Percentiles rank a stretch among this genome's conserved stretches.
phyloP scores from a whole-genome alignment of 2,113 vertebrate genomes.

The Psettodes erumei region DNA sequence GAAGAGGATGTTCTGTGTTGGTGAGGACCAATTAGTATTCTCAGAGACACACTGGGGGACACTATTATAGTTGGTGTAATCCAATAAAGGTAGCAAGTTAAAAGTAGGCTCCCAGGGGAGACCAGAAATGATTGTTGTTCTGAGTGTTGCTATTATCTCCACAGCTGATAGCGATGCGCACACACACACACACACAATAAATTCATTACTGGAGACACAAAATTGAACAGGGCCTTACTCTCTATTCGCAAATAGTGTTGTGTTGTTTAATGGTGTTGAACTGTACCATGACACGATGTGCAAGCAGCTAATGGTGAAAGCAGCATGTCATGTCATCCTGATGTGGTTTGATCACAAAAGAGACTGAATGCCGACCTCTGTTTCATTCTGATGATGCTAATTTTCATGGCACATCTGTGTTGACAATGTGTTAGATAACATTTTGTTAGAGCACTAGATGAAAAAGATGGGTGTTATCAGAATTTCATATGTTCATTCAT shows the following conservation, averaged over 20 bases:
- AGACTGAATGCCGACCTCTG: conserved; percentile 32
- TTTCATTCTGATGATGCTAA: conserved; percentile 23
- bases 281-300: conserved; percentile 37
- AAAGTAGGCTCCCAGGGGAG: conserved; percentile 35
- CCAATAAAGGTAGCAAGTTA: conserved; percentile 53
- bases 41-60: conserved; percentile 42
- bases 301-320: conserved; percentile 54
- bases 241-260: conserved; percentile 37
- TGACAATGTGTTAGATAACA: neutral
- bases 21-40: conserved; percentile 37
- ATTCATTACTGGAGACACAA: conserved; percentile 47
- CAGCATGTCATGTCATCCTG: conserved; percentile 50
- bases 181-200: conserved; percentile 25
- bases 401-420: conserved; percentile 7
- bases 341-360: conserved; percentile 41
- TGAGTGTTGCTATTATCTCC: conserved; percentile 52
- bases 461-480: too few relatives aligned
- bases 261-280: conserved; percentile 65
- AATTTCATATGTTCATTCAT: neutral
- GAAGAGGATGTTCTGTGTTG: conserved; percentile 17
- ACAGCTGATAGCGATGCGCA: conserved; percentile 29
- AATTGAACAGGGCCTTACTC: conserved; percentile 22
- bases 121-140: conserved; percentile 40
- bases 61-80: conserved; percentile 50
- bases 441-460: neutral